Percentiles rank a stretch among this genome's conserved stretches.
Conservation (phyloP, 2,888 invertebrate genomes). For the Drosophila barbarae region DNA sequence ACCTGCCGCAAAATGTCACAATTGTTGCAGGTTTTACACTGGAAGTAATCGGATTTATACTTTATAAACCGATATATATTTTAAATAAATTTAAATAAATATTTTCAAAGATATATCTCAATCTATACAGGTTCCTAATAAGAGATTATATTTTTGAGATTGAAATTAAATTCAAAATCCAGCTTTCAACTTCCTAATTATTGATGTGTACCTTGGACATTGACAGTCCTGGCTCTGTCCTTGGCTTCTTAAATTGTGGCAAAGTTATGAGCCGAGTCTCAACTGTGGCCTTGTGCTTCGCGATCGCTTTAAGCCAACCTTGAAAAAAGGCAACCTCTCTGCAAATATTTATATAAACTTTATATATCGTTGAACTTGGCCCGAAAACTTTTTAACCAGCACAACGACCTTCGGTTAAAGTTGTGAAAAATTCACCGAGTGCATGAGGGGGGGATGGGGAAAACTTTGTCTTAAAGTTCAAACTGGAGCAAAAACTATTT, state of each 20-base stretch:
- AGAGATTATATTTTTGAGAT: background rate
- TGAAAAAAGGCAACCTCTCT: conserved; percentile 12
- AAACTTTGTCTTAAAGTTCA: conserved; percentile 71
- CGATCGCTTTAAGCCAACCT: conserved; percentile 24
- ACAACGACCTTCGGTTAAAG: conserved; percentile 72
- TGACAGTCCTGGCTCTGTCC: conserved; percentile 10
- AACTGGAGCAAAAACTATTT: conserved; percentile 75
- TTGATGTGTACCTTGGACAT: conserved; percentile 29
- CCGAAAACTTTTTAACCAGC: conserved; percentile 53
- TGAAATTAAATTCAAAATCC: background rate
- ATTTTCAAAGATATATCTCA: background rate
- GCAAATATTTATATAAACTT: conserved; percentile 17
- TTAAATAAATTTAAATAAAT: background rate
- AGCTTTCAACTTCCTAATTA: background rate
- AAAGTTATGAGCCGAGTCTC: conserved; percentile 58
- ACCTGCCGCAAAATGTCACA: conserved; percentile 69
- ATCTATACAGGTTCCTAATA: background rate
- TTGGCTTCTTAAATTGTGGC: conserved; percentile 64
- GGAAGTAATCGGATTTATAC: background rate
- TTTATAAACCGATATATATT: too few species aligned
- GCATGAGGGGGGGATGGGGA: conserved; percentile 15
- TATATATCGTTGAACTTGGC: conserved; percentile 54
- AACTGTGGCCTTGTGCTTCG: conserved; percentile 4
- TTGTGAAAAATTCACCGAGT: conserved; percentile 40
- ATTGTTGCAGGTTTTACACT: conserved; percentile 10